Evolutionary conservation across 1,140 invertebrate species (phyloP).

Genomic region (Lasioglossum albipes): DNA sequence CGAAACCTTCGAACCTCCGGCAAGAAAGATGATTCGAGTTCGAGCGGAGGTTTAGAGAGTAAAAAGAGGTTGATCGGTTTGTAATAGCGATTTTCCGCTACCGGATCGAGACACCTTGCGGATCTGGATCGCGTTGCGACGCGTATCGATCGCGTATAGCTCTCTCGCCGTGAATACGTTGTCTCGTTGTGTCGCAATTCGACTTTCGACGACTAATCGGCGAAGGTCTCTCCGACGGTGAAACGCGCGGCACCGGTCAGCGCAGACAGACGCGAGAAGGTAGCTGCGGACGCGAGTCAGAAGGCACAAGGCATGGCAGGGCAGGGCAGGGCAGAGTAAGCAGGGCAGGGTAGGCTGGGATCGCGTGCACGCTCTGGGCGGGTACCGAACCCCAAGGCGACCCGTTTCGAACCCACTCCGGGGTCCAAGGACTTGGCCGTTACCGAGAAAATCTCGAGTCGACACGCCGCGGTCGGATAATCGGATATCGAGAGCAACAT

Average conservation of each 20-base stretch:
- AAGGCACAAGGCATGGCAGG: too few relatives aligned
- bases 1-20: too few relatives aligned
- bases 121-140: too few relatives aligned
- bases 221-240: conserved; percentile 59
- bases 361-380: conserved; percentile 76
- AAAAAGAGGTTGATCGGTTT: too few relatives aligned
- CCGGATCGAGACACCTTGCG: too few relatives aligned
- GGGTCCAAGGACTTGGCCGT: conserved; percentile 75
- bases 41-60: too few relatives aligned
- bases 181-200: conserved; percentile 23
- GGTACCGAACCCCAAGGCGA: conserved; percentile 74
- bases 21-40: too few relatives aligned
- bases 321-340: too few relatives aligned
- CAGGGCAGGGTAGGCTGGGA: conserved; percentile 31
- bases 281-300: too few relatives aligned
- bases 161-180: not conserved
- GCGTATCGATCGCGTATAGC: not conserved
- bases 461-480: conserved; percentile 60
- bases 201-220: conserved; percentile 41
- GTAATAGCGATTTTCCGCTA: too few relatives aligned
- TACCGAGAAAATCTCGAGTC: conserved; percentile 73
- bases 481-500: conserved; percentile 43
- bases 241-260: conserved; percentile 60
- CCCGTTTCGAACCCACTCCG: conserved; percentile 61
- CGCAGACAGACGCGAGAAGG: conserved; percentile 48